These are phyloP conservation scores for Cygnus olor DNA, from an alignment of 2,797 vertebrate species.

Conservation along the genomic window DNA sequence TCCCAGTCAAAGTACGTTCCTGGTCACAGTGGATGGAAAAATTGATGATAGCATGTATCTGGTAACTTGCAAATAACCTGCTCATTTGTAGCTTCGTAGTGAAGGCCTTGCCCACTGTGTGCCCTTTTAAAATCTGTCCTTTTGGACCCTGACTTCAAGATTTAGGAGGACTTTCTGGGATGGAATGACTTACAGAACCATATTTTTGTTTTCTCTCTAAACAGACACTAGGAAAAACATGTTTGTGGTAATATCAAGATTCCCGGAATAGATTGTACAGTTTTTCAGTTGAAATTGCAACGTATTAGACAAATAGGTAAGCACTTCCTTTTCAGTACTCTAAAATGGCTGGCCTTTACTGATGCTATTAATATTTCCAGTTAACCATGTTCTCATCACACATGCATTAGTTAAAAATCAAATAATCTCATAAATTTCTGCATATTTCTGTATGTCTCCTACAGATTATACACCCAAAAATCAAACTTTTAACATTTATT, in stretches of 20 bases:
- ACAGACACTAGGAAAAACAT: background rate
- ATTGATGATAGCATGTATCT: background rate
- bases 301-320: background rate
- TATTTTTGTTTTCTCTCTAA: background rate
- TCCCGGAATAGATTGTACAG: background rate
- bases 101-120: background rate
- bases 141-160: background rate
- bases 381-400: background rate
- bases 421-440: conserved; percentile 2
- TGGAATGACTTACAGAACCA: background rate
- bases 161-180: background rate
- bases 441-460: background rate
- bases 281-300: background rate
- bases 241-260: background rate
- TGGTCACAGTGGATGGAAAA: background rate
- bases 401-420: background rate
- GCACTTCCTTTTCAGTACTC: background rate
- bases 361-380: background rate
- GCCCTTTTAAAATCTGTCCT: background rate
- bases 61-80: background rate
- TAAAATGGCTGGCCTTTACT: background rate
- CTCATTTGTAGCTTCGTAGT: background rate
- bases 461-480: background rate
- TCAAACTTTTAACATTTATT: conserved; percentile 9
- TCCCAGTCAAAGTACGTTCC: background rate